Base-by-base conservation (phyloP, 1,140 invertebrate species). In the Cyclargus thomasi region DNA sequence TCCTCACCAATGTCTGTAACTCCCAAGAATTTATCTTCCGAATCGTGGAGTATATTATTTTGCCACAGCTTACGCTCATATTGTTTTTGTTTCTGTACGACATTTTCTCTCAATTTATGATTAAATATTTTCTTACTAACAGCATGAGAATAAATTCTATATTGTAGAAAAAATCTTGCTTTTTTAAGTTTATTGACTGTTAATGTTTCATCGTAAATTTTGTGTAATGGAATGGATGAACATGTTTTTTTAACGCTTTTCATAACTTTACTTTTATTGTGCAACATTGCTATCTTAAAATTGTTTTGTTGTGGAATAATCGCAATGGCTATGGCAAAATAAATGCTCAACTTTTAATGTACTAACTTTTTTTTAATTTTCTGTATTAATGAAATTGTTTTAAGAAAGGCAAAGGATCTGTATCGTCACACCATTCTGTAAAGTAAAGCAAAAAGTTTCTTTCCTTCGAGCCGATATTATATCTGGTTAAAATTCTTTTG, bases 361-460 rank as follows among this genome's bases (percentile, higher is more conserved):
- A 8, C 6, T 47, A 11, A 11, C 10, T 3, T 18, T 20, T 59
- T 11, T 68, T 84, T 77, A 68, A 88, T 47, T 83, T 83, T 17
- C 82, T 79, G 75, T 74, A 85, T 69, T 71, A 76, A 74, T 86
- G 78, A 75, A 88, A 90, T 70, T 85, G 79, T 63, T 78, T 71
- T 68, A 90, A 81, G 74, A 79, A 89, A 22, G 82, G 81, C 21
- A 67, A 69, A 36, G 86, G 90, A 72, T 92, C 81, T 16, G 81
- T 80, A 18, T 81, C 88, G 63, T 88, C 84, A 74, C 91, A 92
- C 81, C 90, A 92, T 67, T 91, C 77, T 10, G 91, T 92, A 74
- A 92, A 92, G 53, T 88, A 76, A 35, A 83, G 63, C 47, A 92
- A 75, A 35, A 83, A 85, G 39, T 90, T 80, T 57, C 68, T 74